Conservation (phyloP, 2,113 vertebrate genomes). For the Syngnathus scovelli region DNA sequence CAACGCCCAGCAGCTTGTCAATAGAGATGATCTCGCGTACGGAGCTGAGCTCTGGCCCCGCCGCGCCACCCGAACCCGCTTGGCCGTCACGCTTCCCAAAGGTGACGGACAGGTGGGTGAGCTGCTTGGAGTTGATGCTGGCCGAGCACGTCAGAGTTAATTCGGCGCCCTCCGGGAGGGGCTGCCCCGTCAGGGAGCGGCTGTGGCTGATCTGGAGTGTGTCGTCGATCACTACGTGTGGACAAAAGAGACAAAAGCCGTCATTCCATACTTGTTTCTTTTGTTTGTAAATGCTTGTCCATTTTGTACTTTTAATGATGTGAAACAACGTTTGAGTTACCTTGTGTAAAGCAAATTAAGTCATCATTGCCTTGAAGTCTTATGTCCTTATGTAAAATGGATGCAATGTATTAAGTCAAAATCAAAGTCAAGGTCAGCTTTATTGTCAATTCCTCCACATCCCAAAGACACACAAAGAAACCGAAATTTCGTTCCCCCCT, state of each 20-base stretch:
- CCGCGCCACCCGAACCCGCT: slow-evolving; percentile 22
- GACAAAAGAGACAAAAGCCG: slow-evolving; percentile 11
- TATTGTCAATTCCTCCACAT: no score
- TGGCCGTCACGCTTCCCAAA: slow-evolving; percentile 66
- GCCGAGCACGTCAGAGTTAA: slow-evolving; percentile 75
- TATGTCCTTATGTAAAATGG: no score
- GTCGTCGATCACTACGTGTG: slow-evolving; percentile 77
- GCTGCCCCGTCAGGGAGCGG: slow-evolving; percentile 63
- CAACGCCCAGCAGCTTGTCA: slow-evolving; percentile 68
- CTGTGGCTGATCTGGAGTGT: slow-evolving; percentile 72
- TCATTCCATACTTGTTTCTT: no score
- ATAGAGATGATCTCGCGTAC: slow-evolving; percentile 74
- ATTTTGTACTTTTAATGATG: no score
- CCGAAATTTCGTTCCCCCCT: no score
- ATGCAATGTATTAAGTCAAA: no score
- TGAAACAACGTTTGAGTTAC: no score
- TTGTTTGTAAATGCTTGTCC: no score
- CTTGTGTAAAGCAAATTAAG: no score
- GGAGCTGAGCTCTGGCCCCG: slow-evolving; percentile 55
- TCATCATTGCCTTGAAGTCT: no score
- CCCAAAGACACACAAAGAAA: no score
- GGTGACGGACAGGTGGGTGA: slow-evolving; percentile 80
- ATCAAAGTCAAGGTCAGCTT: no score
- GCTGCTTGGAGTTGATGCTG: slow-evolving; percentile 68
- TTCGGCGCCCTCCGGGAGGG: slow-evolving; percentile 73